phyloP scores from a whole-genome alignment of 2,797 vertebrate genomes.

The Sebastes melanostomus region DNA sequence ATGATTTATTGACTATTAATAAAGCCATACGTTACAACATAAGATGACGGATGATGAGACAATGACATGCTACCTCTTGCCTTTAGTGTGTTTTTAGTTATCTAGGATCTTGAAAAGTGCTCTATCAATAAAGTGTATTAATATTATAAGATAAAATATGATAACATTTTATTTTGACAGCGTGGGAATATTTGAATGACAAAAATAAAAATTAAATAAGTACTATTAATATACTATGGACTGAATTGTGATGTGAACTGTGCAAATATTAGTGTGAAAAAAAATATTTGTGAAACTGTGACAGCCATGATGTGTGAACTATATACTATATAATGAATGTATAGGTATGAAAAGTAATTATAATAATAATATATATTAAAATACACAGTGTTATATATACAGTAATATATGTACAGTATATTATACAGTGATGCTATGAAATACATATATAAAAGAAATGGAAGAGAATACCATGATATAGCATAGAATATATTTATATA shows the following conservation, averaged over 20 bases:
- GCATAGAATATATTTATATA: too few relatives aligned
- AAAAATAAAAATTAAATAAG: neutral
- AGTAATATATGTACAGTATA: neutral
- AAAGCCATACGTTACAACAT: neutral
- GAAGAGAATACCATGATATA: too few relatives aligned
- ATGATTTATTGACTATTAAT: neutral
- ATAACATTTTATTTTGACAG: neutral
- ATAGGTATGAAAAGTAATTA: neutral
- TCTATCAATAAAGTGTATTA: neutral
- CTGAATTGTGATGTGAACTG: too few relatives aligned
- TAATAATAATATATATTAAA: neutral
- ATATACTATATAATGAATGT: neutral
- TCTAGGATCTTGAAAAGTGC: neutral
- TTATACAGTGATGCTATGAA: neutral
- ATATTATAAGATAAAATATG: neutral
- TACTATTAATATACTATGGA: too few relatives aligned
- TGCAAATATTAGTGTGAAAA: too few relatives aligned
- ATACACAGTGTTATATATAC: neutral
- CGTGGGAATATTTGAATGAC: neutral
- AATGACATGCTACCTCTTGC: neutral
- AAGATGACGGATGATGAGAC: neutral
- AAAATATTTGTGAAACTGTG: neutral
- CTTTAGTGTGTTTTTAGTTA: neutral
- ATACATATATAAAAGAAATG: neutral
- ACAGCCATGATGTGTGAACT: neutral